Conservation (phyloP, 1,140 invertebrate species). For the Latrodectus geometricus region DNA sequence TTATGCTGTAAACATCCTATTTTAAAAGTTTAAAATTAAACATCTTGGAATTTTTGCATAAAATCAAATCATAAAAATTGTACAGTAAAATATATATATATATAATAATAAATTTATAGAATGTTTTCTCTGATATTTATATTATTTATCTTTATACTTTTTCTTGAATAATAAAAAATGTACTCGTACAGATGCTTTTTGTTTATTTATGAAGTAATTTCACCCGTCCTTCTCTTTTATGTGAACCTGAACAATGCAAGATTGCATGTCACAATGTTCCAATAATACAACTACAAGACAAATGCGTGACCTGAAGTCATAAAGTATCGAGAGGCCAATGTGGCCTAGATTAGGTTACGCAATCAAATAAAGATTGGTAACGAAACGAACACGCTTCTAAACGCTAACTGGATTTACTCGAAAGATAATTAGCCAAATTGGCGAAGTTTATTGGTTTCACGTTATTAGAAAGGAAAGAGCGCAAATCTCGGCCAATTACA, state of each 20-base stretch:
- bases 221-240: background rate
- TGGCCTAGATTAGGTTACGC: background rate
- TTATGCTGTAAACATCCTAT: too few species aligned
- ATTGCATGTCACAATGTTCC: background rate
- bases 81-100: too few species aligned
- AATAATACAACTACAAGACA: background rate
- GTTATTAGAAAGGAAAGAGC: conserved; percentile 39
- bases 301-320: background rate
- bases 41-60: too few species aligned
- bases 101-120: too few species aligned
- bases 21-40: too few species aligned
- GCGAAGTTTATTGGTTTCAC: conserved; percentile 48
- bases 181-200: too few species aligned
- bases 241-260: too few species aligned
- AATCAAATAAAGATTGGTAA: conserved; percentile 46
- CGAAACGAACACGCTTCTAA: conserved; percentile 2
- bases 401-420: conserved; percentile 36
- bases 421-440: conserved; percentile 55
- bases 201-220: too few species aligned
- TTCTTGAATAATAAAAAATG: too few species aligned
- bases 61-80: too few species aligned
- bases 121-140: too few species aligned
- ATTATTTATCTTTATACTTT: too few species aligned
- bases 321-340: background rate
- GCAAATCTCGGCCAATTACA: conserved; percentile 56